phyloP scores from a whole-genome alignment of 2,888 invertebrate genomes.

The Pammene fasciana region DNA sequence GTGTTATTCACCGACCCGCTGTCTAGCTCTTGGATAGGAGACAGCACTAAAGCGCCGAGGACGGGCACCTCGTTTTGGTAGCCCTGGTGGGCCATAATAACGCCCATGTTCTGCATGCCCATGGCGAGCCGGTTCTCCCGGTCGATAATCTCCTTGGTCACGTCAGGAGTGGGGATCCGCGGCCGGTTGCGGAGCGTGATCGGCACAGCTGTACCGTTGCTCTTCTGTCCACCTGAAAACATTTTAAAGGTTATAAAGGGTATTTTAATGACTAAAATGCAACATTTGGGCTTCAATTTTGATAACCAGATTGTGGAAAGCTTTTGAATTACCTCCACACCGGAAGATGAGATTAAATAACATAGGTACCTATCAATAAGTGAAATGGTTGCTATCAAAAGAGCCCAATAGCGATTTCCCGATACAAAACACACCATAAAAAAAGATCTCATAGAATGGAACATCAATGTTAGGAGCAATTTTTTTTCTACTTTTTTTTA shows the following conservation, averaged over 20 bases:
- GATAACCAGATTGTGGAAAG: no score
- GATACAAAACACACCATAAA: no score
- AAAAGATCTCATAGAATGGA: no score
- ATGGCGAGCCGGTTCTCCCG: constrained; percentile 86
- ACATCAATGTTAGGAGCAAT: no score
- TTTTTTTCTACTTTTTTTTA: no score
- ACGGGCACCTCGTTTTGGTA: constrained; percentile 87
- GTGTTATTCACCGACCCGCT: constrained; percentile 89
- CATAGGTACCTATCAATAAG: no score
- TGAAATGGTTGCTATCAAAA: no score
- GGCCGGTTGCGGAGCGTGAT: constrained; percentile 90
- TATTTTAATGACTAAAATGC: no score
- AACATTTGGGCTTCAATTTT: no score
- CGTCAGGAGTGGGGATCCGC: constrained; percentile 95
- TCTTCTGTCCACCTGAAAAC: constrained; percentile 84
- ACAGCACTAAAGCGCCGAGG: constrained; percentile 89
- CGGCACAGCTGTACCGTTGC: constrained; percentile 87
- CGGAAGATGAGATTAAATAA: no score
- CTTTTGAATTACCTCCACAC: no score
- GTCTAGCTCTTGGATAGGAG: constrained; percentile 93
- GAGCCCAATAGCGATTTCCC: no score
- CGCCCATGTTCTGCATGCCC: constrained; percentile 83
- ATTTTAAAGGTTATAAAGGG: background rate
- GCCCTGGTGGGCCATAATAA: constrained; percentile 87
- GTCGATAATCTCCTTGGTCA: constrained; percentile 90